Evolutionary conservation across 2,797 vertebrate species (phyloP).

Genomic region (Phylloscopus collybita): DNA sequence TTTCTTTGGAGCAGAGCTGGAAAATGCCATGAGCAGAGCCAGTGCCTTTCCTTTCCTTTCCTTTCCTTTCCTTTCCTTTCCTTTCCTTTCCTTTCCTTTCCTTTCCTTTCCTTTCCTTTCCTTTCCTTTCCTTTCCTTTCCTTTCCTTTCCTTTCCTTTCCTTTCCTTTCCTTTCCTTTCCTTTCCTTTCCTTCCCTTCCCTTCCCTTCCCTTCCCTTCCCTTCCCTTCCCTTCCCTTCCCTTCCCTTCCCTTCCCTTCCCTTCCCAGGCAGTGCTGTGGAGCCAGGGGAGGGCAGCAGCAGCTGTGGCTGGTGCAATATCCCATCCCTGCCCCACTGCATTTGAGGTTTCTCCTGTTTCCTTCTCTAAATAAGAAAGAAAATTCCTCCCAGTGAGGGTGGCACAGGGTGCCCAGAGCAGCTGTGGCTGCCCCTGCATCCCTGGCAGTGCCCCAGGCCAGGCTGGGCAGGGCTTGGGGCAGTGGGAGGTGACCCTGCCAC

Average conservation of each 20-base stretch:
- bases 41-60: background rate
- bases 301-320: no score
- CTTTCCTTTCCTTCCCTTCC: background rate
- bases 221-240: background rate
- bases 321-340: background rate
- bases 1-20: background rate
- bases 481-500: background rate
- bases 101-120: background rate
- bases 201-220: background rate
- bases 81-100: no score
- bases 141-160: no score
- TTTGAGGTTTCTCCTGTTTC: background rate
- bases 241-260: background rate
- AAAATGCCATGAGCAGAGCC: background rate
- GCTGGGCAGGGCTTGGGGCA: accelerated
- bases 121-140: no score
- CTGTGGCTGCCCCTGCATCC: background rate
- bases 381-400: background rate
- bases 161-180: background rate
- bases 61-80: no score
- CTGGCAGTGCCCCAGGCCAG: background rate
- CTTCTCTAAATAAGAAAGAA: background rate
- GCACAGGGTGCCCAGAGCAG: background rate
- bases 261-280: no score
- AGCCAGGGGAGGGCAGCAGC: no score